Base-by-base conservation (phyloP, 1,140 invertebrate species). In the Magallana gigas region DNA sequence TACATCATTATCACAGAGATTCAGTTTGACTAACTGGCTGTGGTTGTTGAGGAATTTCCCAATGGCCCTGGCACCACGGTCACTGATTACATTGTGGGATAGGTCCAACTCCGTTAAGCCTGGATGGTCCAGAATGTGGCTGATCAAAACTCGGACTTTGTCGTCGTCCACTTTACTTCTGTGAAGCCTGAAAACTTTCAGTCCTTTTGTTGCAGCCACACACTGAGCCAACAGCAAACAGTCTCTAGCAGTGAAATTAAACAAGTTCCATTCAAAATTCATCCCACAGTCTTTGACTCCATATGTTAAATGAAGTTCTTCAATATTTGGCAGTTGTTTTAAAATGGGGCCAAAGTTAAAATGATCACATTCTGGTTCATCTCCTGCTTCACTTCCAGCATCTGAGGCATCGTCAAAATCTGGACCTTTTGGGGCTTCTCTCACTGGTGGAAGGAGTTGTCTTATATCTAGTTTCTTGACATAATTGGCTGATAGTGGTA, bases 211-310 rank as follows among this genome's bases (percentile, higher is more conserved):
- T 23, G 88, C 88, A 68, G 94, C 93, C 23, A 95, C 90, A 91
- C 93, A 93, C 86, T 95, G 93, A 29, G 94, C 91, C 29, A 95
- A 88, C 85, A 92, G 93, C 83, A 93, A 87, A 89, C 94, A 95
- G 88, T 95, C 95, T 88, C 92, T 91, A 11, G 93, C 93, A 57
- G 95, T 95, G 85, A 95, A 95, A 88, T 95, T 92, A 91, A 95
- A 95, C 48, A 95, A 87, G 88, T 93, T 94, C 95, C 95, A 95
- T 86, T 95, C 94, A 93, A 95, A 95, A 89, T 95, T 95, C 94
- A 95, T 95, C 18, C 95, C 95, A 91, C 94, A 95, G 89, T 95
- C 93, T 86, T 90, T 91, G 0, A 95, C 94, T 58, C 93, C 93
- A 91, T 94, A 95, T n/a, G 92, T 92, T 18, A 95, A 83, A 82